Evolutionary conservation across 2,797 vertebrate genomes (phyloP).

Genomic region (Spinus olivaceus): DNA sequence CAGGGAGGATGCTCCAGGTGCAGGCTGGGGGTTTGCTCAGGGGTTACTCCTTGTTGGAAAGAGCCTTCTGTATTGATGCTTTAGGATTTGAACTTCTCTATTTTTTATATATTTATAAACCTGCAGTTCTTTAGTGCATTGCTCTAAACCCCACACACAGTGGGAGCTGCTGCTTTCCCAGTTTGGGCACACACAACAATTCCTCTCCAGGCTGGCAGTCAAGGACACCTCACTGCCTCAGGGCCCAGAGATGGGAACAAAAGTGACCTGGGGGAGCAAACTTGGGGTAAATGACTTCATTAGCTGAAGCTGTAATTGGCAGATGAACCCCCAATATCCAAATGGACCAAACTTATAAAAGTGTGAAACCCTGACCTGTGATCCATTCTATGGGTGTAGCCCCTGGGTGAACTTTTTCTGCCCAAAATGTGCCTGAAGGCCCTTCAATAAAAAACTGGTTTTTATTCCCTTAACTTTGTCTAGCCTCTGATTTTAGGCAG

Average conservation of each 20-base stretch:
- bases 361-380: background rate
- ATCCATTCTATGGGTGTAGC: background rate
- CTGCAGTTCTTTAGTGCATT: background rate
- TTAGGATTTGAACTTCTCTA: background rate
- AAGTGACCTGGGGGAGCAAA: background rate
- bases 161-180: background rate
- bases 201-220: background rate
- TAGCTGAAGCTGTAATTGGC: background rate
- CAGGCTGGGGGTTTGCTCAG: background rate
- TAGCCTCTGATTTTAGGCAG: background rate
- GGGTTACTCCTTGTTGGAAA: background rate
- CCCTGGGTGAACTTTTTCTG: background rate
- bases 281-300: background rate
- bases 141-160: background rate
- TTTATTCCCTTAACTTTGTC: background rate
- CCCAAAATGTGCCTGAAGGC: background rate
- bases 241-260: background rate
- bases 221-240: background rate
- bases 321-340: background rate
- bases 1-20: background rate
- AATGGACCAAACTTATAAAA: background rate
- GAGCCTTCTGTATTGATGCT: background rate
- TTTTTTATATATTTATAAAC: background rate
- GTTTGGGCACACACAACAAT: background rate
- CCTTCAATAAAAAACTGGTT: background rate